Conservation (phyloP, 2,113 vertebrate genomes). For the Apteryx mantelli region DNA sequence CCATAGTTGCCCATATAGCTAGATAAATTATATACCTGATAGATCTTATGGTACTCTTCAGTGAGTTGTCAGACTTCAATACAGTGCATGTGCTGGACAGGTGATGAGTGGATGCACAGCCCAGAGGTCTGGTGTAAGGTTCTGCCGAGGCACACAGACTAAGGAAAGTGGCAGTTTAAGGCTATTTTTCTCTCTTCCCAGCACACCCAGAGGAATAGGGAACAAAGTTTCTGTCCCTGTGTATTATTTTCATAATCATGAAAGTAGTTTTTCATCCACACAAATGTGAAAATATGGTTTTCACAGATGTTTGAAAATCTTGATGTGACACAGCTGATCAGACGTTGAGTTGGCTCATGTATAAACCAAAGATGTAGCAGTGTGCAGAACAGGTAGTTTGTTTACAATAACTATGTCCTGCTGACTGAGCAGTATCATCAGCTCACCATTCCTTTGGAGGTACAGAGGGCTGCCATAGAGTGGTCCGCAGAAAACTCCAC, state of each 20-base stretch:
- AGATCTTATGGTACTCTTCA: neutral
- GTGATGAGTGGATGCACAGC: neutral
- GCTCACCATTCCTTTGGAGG: neutral
- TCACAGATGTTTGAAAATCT: neutral
- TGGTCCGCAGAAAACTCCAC: neutral
- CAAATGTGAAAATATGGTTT: neutral
- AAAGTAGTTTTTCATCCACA: neutral
- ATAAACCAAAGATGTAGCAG: neutral
- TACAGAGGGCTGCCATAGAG: neutral
- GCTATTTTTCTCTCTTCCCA: neutral
- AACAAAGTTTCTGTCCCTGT: accelerated
- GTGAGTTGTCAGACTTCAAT: neutral
- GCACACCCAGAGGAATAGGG: neutral
- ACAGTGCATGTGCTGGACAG: neutral
- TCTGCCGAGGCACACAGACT: neutral
- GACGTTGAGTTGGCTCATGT: neutral
- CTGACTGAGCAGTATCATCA: neutral
- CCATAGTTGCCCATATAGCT: neutral
- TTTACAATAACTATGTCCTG: neutral
- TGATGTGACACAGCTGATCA: too few species aligned
- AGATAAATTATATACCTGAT: neutral
- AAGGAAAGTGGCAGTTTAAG: neutral
- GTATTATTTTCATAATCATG: neutral
- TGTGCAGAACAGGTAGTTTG: neutral
- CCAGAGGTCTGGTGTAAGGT: neutral